Percentiles rank a stretch among this genome's conserved stretches.
Conservation (phyloP, 2,888 invertebrate species). For the Aplocera efformata region DNA sequence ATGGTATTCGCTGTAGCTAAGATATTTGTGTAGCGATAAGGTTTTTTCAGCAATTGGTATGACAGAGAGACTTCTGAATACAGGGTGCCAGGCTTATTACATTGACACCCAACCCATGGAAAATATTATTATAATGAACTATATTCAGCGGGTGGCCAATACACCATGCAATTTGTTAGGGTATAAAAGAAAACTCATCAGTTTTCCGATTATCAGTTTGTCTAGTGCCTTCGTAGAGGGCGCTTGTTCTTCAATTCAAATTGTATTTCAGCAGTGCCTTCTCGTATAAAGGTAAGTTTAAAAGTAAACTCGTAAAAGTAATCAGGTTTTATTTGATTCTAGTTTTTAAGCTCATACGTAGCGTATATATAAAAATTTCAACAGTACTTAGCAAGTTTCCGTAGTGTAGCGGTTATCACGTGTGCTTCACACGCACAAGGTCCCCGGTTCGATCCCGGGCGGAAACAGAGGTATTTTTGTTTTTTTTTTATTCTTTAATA, state of each 20-base stretch:
- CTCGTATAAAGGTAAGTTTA: constrained; percentile 37
- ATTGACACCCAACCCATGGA: constrained; percentile 60
- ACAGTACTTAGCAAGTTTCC: constrained; percentile 61
- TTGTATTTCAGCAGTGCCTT: constrained; percentile 25
- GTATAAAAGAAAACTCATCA: constrained; percentile 55
- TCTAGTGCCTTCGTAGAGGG: constrained; percentile 46
- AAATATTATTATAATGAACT: constrained; percentile 58
- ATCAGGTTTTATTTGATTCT: too few relatives aligned
- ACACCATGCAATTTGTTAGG: constrained; percentile 55
- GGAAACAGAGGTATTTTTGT: constrained; percentile 66
- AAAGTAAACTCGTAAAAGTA: not conserved
- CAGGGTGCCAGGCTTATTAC: constrained; percentile 64
- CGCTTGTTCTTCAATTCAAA: constrained; percentile 41
- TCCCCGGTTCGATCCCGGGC: constrained; percentile 85
- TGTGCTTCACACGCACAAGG: constrained; percentile 88
- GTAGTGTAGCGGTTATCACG: constrained; percentile 88
- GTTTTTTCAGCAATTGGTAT: constrained; percentile 5
- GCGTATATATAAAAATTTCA: too few relatives aligned
- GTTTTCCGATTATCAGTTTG: constrained; percentile 38
- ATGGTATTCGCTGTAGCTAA: constrained; percentile 2
- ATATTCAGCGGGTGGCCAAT: constrained; percentile 74
- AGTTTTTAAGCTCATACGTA: too few relatives aligned
- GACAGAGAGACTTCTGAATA: constrained; percentile 47
- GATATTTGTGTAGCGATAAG: not conserved
- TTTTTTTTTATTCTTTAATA: too few relatives aligned